These are phyloP conservation scores for Cyprinella venusta DNA, from an alignment of 2,797 vertebrate genomes.

Conservation along the genomic window DNA sequence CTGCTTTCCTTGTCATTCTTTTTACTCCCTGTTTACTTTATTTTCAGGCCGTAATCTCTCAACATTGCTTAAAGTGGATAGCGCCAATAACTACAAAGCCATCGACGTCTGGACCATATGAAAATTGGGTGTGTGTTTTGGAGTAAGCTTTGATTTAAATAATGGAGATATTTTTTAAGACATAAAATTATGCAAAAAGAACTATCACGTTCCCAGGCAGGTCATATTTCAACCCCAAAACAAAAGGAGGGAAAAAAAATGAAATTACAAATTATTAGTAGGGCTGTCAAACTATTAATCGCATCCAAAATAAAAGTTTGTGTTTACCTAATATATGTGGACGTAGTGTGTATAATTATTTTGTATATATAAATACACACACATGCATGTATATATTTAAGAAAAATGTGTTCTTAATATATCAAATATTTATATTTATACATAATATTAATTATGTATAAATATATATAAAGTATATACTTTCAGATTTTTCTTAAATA, in stretches of 20 bases:
- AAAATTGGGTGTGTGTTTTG: not conserved
- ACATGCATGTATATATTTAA: too few species aligned
- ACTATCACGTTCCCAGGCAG: not conserved
- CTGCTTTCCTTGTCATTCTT: not conserved
- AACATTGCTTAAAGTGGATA: not conserved
- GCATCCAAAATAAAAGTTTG: too few species aligned
- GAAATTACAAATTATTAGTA: not conserved
- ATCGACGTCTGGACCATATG: not conserved
- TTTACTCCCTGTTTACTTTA: not conserved
- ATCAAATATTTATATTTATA: too few species aligned
- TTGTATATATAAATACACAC: too few species aligned
- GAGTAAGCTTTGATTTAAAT: not conserved
- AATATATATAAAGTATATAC: too few species aligned
- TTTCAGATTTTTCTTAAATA: too few species aligned
- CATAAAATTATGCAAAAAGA: not conserved
- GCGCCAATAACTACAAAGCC: not conserved
- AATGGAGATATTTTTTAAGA: not conserved
- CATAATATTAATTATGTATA: too few species aligned
- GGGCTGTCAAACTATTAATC: too few species aligned
- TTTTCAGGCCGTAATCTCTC: not conserved
- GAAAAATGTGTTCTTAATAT: too few species aligned
- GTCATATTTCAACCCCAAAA: conserved; percentile 5
- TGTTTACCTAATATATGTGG: too few species aligned
- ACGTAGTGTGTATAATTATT: too few species aligned
- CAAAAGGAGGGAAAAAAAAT: not conserved